Conservation (phyloP, 1,140 invertebrate species). For the Drosophila guanche region DNA sequence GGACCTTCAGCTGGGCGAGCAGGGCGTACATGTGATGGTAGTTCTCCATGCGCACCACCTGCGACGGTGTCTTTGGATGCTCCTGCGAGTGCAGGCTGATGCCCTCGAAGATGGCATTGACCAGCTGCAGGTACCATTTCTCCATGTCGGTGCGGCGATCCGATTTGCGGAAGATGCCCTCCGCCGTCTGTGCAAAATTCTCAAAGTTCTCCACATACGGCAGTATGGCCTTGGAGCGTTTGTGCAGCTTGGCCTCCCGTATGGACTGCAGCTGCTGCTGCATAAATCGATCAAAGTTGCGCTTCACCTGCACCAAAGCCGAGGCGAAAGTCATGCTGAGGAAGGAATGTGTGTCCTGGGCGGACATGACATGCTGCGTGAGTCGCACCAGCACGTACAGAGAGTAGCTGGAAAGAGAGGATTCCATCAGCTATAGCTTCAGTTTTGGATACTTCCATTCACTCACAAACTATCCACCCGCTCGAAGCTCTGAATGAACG, state of each 20-base stretch:
- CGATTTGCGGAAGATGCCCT: slow-evolving; percentile 93
- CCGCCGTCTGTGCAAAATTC: slow-evolving; percentile 94
- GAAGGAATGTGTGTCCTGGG: slow-evolving; percentile 95
- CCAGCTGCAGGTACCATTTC: slow-evolving; percentile 95
- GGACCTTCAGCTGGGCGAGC: slow-evolving; percentile 95
- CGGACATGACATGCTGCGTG: slow-evolving; percentile 94
- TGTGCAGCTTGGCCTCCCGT: slow-evolving; percentile 89
- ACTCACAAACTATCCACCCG: slow-evolving; percentile 94
- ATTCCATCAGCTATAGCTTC: not conserved
- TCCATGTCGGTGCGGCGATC: slow-evolving; percentile 97
- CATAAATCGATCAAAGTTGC: slow-evolving; percentile 97
- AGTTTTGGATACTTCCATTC: too few species aligned
- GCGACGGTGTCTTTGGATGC: slow-evolving; percentile 96
- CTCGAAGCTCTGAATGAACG: slow-evolving; percentile 93
- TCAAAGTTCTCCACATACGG: slow-evolving; percentile 96
- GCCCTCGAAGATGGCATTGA: slow-evolving; percentile 93
- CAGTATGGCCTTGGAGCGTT: slow-evolving; percentile 93
- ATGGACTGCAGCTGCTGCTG: slow-evolving; percentile 93
- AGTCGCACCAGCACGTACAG: slow-evolving; percentile 95
- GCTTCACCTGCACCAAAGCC: slow-evolving; percentile 95
- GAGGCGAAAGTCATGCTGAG: slow-evolving; percentile 95
- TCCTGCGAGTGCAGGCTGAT: slow-evolving; percentile 92
- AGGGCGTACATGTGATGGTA: slow-evolving; percentile 96
- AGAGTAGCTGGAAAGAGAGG: slow-evolving; percentile 89
- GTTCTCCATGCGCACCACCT: slow-evolving; percentile 99